Evolutionary conservation across 2,113 vertebrate genomes (phyloP).

Genomic region (rat (Rattus norvegicus)): DNA sequence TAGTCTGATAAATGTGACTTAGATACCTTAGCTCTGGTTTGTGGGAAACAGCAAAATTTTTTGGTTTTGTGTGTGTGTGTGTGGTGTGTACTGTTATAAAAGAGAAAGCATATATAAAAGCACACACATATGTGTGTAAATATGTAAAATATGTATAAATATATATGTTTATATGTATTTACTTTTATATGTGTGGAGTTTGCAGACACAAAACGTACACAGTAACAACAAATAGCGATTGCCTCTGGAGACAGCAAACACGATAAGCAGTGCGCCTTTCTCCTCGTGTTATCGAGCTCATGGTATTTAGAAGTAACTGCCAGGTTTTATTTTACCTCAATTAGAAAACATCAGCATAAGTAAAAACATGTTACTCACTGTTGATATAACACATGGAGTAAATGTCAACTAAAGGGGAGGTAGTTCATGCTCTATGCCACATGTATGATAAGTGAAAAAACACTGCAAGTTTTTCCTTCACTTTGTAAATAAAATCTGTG

Average conservation of each 20-base stretch:
- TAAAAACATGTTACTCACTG: neutral
- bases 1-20: slow-evolving; percentile 72
- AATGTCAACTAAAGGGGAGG: slow-evolving; percentile 50
- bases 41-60: slow-evolving; percentile 66
- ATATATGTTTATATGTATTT: neutral
- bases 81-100: slow-evolving; percentile 18
- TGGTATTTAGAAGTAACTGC: slow-evolving; percentile 61
- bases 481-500: neutral
- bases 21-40: slow-evolving; percentile 75
- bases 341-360: slow-evolving; percentile 53
- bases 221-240: slow-evolving; percentile 57
- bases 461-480: neutral
- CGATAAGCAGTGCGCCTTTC: slow-evolving; percentile 4
- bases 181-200: slow-evolving; percentile 48
- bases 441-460: slow-evolving; percentile 26
- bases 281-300: slow-evolving; percentile 53
- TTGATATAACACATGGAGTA: slow-evolving; percentile 57
- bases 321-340: slow-evolving; percentile 60
- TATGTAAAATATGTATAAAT: too few species aligned
- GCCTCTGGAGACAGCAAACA: slow-evolving; percentile 55
- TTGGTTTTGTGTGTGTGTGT: slow-evolving; percentile 56
- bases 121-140: too few species aligned
- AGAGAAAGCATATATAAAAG: neutral
- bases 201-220: slow-evolving; percentile 59
- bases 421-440: neutral